Conservation (phyloP, 2,797 vertebrate species). For the Acanthiza pusilla region DNA sequence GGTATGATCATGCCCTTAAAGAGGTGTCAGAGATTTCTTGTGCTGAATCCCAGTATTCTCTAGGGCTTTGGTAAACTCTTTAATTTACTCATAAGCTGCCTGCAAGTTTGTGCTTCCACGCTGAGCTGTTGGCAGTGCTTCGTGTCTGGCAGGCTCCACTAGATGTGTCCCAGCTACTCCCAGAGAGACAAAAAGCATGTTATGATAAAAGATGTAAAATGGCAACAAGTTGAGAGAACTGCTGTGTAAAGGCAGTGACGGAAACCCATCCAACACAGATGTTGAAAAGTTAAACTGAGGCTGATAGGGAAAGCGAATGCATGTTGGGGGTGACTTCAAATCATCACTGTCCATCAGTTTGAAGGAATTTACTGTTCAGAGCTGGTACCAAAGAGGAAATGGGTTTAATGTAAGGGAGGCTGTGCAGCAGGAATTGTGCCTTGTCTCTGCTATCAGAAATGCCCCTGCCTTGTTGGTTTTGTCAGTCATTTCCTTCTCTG, state of each 20-base stretch:
- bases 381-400: not conserved
- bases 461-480: not conserved
- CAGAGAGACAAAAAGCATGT: not conserved
- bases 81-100: not conserved
- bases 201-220: not conserved
- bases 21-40: not conserved
- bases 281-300: not conserved
- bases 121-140: not conserved
- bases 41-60: not conserved
- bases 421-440: not conserved
- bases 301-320: not conserved
- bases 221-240: not conserved
- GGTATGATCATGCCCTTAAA: not conserved
- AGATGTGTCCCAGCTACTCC: not conserved
- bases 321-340: not conserved
- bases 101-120: not conserved
- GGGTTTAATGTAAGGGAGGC: not conserved
- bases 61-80: not conserved
- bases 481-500: not conserved
- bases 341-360: not conserved
- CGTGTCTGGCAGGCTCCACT: not conserved
- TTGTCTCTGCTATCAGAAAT: not conserved
- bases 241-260: not conserved
- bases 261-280: not conserved
- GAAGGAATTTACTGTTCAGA: not conserved